phyloP scores from a whole-genome alignment of 2,113 vertebrate species.

The Cercopithecus mona region DNA sequence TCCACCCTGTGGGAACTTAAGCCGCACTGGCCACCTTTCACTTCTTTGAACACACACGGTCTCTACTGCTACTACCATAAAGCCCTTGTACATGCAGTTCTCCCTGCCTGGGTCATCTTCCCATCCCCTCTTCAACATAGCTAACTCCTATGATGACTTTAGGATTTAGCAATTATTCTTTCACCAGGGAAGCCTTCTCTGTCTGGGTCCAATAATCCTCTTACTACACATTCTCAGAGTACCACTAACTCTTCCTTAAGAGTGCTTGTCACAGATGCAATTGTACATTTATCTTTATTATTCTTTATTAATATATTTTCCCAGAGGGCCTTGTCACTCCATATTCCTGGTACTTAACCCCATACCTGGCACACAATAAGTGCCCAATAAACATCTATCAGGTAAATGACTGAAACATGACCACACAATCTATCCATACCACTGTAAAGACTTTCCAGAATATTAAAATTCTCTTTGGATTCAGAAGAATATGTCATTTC shows the following conservation, averaged over 20 bases:
- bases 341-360: neutral
- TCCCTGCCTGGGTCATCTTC: too few relatives aligned
- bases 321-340: neutral
- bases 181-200: neutral
- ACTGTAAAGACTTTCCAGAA: neutral
- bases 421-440: neutral
- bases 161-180: neutral
- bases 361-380: neutral
- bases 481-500: neutral
- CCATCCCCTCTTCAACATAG: neutral
- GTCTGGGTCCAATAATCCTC: neutral
- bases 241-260: neutral
- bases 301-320: neutral
- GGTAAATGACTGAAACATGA: slow-evolving; percentile 18
- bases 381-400: neutral
- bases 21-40: neutral
- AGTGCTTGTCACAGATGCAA: neutral
- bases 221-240: neutral
- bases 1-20: neutral
- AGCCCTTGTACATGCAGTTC: neutral
- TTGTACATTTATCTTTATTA: neutral
- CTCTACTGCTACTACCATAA: neutral
- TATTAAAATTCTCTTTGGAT: neutral
- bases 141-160: neutral
- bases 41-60: neutral